phyloP scores from a whole-genome alignment of 2,888 invertebrate genomes.

The Oxyteleia sp. region DNA sequence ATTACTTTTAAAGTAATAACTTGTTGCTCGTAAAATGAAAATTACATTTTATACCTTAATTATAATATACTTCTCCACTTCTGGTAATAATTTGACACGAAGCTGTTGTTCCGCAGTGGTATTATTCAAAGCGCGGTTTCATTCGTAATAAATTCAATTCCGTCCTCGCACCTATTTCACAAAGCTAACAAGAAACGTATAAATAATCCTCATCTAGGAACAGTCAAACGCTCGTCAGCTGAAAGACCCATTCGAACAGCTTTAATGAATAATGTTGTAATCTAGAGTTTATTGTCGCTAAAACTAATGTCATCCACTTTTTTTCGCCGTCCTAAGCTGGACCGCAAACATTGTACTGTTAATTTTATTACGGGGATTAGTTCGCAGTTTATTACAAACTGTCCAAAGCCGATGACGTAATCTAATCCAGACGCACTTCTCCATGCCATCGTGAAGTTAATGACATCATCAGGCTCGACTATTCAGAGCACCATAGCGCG shows the following conservation, averaged over 20 bases:
- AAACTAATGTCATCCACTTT: constrained; percentile 32
- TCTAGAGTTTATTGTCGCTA: constrained; percentile 14
- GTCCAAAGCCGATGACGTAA: constrained; percentile 44
- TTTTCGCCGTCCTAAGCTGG: neutral
- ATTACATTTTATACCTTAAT: no score
- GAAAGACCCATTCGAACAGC: neutral
- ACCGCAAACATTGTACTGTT: constrained; percentile 32
- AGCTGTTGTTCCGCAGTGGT: no score
- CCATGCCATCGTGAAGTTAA: constrained; percentile 6
- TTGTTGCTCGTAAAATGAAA: no score
- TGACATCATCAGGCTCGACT: constrained; percentile 46
- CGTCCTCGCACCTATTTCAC: no score
- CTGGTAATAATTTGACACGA: no score
- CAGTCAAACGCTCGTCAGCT: no score
- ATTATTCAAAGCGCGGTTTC: no score
- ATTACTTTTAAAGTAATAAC: no score
- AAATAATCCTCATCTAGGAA: no score
- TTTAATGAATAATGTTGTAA: constrained; percentile 23
- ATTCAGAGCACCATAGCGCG: constrained; percentile 1
- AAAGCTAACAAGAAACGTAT: no score
- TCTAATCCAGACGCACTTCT: constrained; percentile 48
- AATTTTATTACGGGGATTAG: constrained; percentile 56
- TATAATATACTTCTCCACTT: no score
- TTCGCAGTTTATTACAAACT: constrained; percentile 35
- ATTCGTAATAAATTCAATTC: no score